Percentiles rank a stretch among this genome's conserved stretches.
phyloP scores from a whole-genome alignment of 2,888 invertebrate genomes.

The Pseudococcus longispinus region DNA sequence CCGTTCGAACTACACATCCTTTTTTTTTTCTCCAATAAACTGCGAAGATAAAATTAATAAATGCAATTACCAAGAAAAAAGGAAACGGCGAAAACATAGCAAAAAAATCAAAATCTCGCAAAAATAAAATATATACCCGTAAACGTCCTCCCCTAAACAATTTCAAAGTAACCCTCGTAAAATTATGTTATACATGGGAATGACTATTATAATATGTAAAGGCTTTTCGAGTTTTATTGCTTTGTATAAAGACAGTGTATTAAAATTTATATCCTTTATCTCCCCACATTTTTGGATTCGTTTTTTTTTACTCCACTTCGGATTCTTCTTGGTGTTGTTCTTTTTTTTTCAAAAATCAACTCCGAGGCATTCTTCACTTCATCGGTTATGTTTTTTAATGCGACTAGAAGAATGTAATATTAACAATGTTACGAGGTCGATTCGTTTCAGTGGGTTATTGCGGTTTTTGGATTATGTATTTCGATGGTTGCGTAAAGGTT shows the following conservation, averaged over 20 bases:
- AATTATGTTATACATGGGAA: constrained; percentile 55
- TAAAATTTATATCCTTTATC: constrained; percentile 54
- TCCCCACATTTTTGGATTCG: constrained; percentile 46
- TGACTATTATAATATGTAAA: constrained; percentile 56
- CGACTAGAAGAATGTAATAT: constrained; percentile 7
- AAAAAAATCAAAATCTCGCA: constrained; percentile 55
- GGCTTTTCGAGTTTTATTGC: constrained; percentile 56
- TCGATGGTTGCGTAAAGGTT: too few relatives aligned
- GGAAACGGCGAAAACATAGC: constrained; percentile 32
- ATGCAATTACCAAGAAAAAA: constrained; percentile 49
- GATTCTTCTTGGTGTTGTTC: not conserved
- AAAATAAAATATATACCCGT: constrained; percentile 54
- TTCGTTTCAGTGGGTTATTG: constrained; percentile 12
- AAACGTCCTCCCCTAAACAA: constrained; percentile 55
- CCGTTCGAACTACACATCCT: not conserved
- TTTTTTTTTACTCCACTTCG: not conserved
- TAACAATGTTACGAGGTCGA: constrained; percentile 18
- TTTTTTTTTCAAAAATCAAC: constrained; percentile 47
- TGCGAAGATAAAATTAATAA: constrained; percentile 55
- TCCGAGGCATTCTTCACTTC: constrained; percentile 38
- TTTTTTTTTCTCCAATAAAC: constrained; percentile 37
- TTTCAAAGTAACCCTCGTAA: constrained; percentile 56
- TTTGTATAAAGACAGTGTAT: constrained; percentile 53
- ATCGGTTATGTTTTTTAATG: constrained; percentile 22
- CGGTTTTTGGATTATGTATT: not conserved